These are phyloP conservation scores for Melanophora roralis DNA, from an alignment of 2,888 invertebrate species.

Conservation along the genomic window DNA sequence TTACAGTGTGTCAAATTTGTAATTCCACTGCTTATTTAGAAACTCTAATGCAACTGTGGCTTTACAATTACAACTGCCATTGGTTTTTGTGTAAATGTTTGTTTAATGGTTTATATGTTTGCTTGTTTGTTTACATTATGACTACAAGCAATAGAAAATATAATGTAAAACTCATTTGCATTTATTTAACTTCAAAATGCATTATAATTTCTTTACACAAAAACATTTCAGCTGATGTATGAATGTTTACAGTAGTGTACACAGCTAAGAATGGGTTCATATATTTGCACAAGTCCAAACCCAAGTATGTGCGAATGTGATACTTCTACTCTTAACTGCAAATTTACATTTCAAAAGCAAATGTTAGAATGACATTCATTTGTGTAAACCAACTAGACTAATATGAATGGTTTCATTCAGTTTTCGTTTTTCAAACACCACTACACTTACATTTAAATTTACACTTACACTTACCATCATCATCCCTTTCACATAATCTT, in stretches of 20 bases:
- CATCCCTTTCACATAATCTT: neutral
- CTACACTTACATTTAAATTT: neutral
- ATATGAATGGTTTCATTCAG: constrained; percentile 16
- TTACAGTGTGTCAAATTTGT: neutral
- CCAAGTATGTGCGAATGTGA: neutral
- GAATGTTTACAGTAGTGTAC: constrained; percentile 24
- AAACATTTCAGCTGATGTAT: constrained; percentile 53
- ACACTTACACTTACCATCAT: neutral
- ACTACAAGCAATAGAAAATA: constrained; percentile 34
- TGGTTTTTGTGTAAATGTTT: too few species aligned
- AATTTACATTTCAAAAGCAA: constrained; percentile 62
- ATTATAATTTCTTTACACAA: constrained; percentile 53
- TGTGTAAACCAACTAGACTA: neutral
- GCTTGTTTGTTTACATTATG: neutral
- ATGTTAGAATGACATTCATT: constrained; percentile 26
- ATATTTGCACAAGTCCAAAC: neutral
- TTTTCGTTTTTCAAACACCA: constrained; percentile 24
- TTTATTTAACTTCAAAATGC: constrained; percentile 62
- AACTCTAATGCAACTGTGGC: neutral
- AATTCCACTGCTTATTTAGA: constrained; percentile 18
- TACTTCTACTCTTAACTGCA: constrained; percentile 54
- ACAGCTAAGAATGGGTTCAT: neutral
- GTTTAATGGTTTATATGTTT: neutral
- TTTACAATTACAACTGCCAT: too few species aligned
- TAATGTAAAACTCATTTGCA: constrained; percentile 59